Percentiles rank a stretch among this genome's conserved stretches.
These are phyloP conservation scores for Cyprinodon brontotheroides DNA, from an alignment of 2,113 vertebrate species.

Conservation along the genomic window DNA sequence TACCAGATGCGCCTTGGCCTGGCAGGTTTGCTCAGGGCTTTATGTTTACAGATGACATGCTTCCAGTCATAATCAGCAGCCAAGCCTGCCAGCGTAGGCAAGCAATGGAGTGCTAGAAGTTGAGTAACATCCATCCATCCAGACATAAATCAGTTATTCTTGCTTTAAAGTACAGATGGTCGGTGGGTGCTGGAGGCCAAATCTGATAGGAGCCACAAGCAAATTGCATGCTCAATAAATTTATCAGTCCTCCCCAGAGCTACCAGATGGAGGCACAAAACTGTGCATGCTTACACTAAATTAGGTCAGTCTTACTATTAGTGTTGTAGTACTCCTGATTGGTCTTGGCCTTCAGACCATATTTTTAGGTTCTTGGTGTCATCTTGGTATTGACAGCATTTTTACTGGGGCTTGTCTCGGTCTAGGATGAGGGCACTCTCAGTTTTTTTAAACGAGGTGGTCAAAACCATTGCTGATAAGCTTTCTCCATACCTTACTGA, in stretches of 20 bases:
- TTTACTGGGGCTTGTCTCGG: too few species aligned
- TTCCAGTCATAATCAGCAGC: background rate
- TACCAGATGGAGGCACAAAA: background rate
- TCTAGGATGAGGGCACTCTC: too few species aligned
- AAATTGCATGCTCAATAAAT: background rate
- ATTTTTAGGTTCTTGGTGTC: too few species aligned
- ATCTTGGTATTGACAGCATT: too few species aligned
- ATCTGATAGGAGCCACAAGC: background rate
- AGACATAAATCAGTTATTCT: background rate
- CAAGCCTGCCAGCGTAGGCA: background rate
- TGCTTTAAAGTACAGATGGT: conserved; percentile 2
- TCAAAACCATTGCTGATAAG: too few species aligned
- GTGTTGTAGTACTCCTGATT: too few species aligned
- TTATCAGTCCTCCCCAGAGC: background rate
- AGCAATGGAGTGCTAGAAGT: background rate
- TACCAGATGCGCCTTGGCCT: background rate
- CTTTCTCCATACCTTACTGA: too few species aligned
- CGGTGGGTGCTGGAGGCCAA: background rate
- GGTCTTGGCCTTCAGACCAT: too few species aligned
- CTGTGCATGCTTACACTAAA: background rate
- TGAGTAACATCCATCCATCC: background rate
- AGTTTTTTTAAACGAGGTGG: too few species aligned
- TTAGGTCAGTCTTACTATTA: background rate
- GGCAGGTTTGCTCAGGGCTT: background rate
- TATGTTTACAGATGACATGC: conserved; percentile 5